A percentile compares a stretch with the other conserved stretches of the same genome.
Conservation (phyloP, 2,888 invertebrate species). For the Synanthedon formicaeformis region DNA sequence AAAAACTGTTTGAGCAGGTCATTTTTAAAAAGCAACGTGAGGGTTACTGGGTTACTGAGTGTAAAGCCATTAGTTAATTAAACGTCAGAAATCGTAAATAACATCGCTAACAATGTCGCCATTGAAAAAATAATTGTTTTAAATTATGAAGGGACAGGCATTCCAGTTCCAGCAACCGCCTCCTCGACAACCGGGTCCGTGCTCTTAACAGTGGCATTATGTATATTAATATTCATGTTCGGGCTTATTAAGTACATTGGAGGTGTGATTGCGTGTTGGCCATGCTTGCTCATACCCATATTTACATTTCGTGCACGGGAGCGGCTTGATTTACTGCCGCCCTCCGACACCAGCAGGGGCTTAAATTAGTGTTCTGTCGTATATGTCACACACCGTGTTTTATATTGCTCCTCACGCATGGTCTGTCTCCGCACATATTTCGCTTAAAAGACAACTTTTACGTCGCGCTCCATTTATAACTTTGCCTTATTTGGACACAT, state of each 20-base stretch:
- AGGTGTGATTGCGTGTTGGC: slow-evolving; percentile 44
- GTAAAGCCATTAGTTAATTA: too few species aligned
- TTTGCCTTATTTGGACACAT: slow-evolving; percentile 56
- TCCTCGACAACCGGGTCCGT: slow-evolving; percentile 21
- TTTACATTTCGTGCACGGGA: slow-evolving; percentile 54
- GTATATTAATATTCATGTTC: slow-evolving; percentile 48
- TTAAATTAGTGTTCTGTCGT: slow-evolving; percentile 61
- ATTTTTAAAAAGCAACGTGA: too few species aligned
- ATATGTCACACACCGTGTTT: slow-evolving; percentile 59
- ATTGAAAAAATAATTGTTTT: too few species aligned
- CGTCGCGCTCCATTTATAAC: slow-evolving; percentile 58
- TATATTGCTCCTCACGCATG: slow-evolving; percentile 41
- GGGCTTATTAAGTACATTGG: slow-evolving; percentile 38
- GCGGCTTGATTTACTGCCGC: slow-evolving; percentile 56
- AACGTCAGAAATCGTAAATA: too few species aligned
- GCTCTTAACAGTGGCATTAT: slow-evolving; percentile 23
- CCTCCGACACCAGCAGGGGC: slow-evolving; percentile 40
- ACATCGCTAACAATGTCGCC: too few species aligned
- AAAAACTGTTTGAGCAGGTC: too few species aligned
- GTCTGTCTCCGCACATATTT: slow-evolving; percentile 32
- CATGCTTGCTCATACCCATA: slow-evolving; percentile 46
- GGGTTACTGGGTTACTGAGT: too few species aligned
- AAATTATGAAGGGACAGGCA: too few species aligned
- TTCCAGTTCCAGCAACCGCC: slow-evolving; percentile 13
- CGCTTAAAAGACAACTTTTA: slow-evolving; percentile 48